Base-by-base conservation (phyloP, 2,797 vertebrate species). In the Hephaestus fuliginosus region DNA sequence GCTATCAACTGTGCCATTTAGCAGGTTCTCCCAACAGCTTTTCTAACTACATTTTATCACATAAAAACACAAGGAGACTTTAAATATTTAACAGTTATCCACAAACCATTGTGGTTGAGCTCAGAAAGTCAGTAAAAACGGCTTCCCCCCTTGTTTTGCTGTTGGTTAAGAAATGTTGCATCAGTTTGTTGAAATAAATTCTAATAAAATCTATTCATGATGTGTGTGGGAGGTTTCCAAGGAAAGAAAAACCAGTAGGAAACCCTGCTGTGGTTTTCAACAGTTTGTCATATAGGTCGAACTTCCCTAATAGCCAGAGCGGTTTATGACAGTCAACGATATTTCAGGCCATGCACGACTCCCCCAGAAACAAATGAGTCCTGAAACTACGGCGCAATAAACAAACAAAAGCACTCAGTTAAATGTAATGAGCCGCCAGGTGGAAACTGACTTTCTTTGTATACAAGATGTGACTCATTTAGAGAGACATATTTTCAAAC, bases 341-440 rank as follows among this genome's bases (percentile, higher is more conserved):
- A 30, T 41, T 46, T 80, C 56, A 68, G 4, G 39, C 0, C 8
- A 0, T 12, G 52, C 18, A 33, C 0, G 13, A 57, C 17, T 58
- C 33, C 53, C 13, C 52, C 11, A 15, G 36, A 55, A 46, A 46
- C 62, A 57, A 56, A 63, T 18, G 0, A 51, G 36, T 20, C 39
- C 36, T 70, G 18, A 71, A 56, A 43, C 28, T 41, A 30, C 7
- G 10, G 12, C 5, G 18, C 11, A 25, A 36, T 22, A 14, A 76
- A 61, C 61, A 76, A 70, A 76, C 60, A 15, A 22, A 43, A 70
- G 46, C 49, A 11, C 20, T 43, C 39, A 22, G 46, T 14, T 17
- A 9, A 46, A 1, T 9, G 33, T 17, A 61, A 67, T 2, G 53
- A 70, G 52, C 20, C 60, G 39, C 25, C 20, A 2, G 36, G 53